Base-by-base conservation (phyloP, 2,888 invertebrate species). In the Drosophila fungiperda region DNA sequence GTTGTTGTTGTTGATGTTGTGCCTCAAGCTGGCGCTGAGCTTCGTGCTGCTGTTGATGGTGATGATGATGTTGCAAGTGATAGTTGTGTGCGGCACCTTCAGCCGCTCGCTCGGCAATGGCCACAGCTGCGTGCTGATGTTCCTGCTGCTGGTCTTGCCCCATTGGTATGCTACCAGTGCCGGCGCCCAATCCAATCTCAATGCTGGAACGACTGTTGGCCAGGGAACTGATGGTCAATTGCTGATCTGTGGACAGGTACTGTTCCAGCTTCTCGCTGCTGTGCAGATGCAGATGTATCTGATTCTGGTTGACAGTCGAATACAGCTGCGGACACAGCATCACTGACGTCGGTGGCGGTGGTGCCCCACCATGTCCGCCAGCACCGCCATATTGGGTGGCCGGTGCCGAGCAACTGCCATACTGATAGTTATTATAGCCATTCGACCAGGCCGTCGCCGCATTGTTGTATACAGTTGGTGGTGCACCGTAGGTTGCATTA, bases 281-380 rank as follows among this genome's bases (percentile, higher is more conserved):
- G 92, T 97, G 97, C 35, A 96, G 92, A 88, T 97, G 97, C 29
- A 97, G 94, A 91, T 97, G 97, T 73, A 97, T 97, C 94, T 97
- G 97, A 92, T 97, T 97, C 93, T 97, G 97, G 92, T 97, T 97
- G 62, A 97, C 97, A 32, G 97, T 97, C 49, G 97, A 97, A 92
- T 97, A 96, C 0, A 97, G 94, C 87, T 96, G 96, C 0, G 97
- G 97, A 88, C 95, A 95, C 0, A 97, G 94, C 26, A 97, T 95
- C 95, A 97, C 96, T 3, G 96, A 94, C 2, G 95, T 93, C 7
- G 95, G 93, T 35, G 92, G 93, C 7, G 91, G 89, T 12, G 91
- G 82, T 0, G 72, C 68, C 9, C 20, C 57, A 20, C 6, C 32
- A 52, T 78, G 80, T 0, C 67, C 75, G 55, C 87, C 90, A 57